Evolutionary conservation across 1,140 invertebrate species (phyloP).

Genomic region (Trinorchestia longiramus): DNA sequence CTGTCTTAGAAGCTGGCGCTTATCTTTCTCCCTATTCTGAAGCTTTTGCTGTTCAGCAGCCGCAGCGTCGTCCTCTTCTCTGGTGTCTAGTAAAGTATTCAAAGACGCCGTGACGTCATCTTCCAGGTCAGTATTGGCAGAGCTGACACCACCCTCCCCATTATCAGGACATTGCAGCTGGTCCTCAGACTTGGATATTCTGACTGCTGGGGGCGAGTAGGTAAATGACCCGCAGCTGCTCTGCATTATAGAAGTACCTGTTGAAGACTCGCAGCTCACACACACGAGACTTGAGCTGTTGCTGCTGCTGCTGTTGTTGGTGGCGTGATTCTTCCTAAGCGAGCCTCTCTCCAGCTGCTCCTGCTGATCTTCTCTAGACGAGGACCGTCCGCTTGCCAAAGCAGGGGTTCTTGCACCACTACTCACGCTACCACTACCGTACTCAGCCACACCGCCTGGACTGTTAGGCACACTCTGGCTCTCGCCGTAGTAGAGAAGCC

Average conservation of each 20-base stretch:
- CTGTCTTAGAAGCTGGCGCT: slow-evolving; percentile 16
- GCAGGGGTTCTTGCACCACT: background rate
- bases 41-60: slow-evolving; percentile 61
- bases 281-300: slow-evolving; percentile 33
- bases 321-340: background rate
- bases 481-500: slow-evolving; percentile 3
- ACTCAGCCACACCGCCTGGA: slow-evolving; percentile 58
- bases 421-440: background rate
- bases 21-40: background rate
- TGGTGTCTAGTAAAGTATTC: slow-evolving; percentile 88
- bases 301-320: slow-evolving; percentile 31
- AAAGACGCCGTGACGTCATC: slow-evolving; percentile 92
- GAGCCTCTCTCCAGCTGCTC: background rate
- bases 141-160: slow-evolving; percentile 73
- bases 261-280: slow-evolving; percentile 17
- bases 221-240: slow-evolving; percentile 66
- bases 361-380: background rate
- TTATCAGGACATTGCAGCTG: slow-evolving; percentile 84
- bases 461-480: slow-evolving; percentile 65
- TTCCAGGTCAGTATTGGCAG: slow-evolving; percentile 86
- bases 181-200: slow-evolving; percentile 87
- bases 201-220: slow-evolving; percentile 72
- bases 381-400: background rate
- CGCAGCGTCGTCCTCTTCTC: slow-evolving; percentile 70
- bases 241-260: slow-evolving; percentile 23